phyloP scores from a whole-genome alignment of 1,140 invertebrate genomes.

The Forficula auricularia region DNA sequence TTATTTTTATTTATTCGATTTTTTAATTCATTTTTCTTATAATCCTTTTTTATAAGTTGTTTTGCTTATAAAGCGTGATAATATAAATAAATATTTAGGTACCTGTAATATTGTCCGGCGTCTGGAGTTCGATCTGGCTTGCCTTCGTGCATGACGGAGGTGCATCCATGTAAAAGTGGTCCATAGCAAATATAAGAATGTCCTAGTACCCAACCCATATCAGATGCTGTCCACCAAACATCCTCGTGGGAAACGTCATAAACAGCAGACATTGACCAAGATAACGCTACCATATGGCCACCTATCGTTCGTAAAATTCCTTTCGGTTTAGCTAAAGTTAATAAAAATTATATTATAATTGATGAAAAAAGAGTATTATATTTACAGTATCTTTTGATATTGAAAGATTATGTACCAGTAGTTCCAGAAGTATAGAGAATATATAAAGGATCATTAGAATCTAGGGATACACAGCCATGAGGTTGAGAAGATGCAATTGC shows the following conservation, averaged over 20 bases:
- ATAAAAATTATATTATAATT: neutral
- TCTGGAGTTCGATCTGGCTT: slow-evolving; percentile 87
- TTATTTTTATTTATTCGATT: too few relatives aligned
- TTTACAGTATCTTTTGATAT: neutral
- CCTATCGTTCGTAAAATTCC: slow-evolving; percentile 71
- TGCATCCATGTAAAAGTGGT: slow-evolving; percentile 62
- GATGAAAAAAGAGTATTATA: neutral
- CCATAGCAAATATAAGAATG: slow-evolving; percentile 88
- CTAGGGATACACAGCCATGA: slow-evolving; percentile 65
- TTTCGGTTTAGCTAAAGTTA: slow-evolving; percentile 47
- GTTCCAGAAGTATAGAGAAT: slow-evolving; percentile 88
- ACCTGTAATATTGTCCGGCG: slow-evolving; percentile 76
- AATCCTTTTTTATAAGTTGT: too few relatives aligned
- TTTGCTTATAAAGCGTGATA: too few relatives aligned
- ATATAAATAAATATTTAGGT: slow-evolving; percentile 4
- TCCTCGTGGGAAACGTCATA: slow-evolving; percentile 66
- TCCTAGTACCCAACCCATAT: slow-evolving; percentile 85
- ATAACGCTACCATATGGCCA: slow-evolving; percentile 64
- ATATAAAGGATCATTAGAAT: slow-evolving; percentile 77
- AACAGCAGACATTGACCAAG: slow-evolving; percentile 67
- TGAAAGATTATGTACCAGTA: slow-evolving; percentile 34
- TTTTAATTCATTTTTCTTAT: too few relatives aligned
- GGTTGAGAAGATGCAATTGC: slow-evolving; percentile 40
- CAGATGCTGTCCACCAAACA: slow-evolving; percentile 83
- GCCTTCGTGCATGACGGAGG: slow-evolving; percentile 82